These are phyloP conservation scores for Pampusana beccarii DNA, from an alignment of 2,113 vertebrate species.

Conservation along the genomic window DNA sequence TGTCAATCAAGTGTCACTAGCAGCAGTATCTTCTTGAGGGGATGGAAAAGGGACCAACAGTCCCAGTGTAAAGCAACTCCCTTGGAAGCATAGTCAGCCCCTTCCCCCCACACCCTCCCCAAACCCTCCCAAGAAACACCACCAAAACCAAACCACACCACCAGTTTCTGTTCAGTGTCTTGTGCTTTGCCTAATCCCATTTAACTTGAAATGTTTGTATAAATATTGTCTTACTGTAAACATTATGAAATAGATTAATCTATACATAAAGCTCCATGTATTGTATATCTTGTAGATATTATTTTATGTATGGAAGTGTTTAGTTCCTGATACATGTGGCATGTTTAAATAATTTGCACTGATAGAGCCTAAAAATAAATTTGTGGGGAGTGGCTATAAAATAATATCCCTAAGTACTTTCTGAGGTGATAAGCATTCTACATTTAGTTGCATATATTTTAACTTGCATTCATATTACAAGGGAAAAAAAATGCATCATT, in stretches of 20 bases:
- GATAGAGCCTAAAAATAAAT: conserved; percentile 22
- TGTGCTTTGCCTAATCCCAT: neutral
- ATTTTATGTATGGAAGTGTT: conserved; percentile 7
- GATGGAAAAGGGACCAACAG: neutral
- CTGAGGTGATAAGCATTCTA: neutral
- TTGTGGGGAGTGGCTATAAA: conserved; percentile 16
- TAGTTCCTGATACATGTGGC: conserved; percentile 11
- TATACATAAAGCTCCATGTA: neutral
- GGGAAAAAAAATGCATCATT: neutral
- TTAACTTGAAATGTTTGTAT: conserved; percentile 42
- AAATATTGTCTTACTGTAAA: conserved; percentile 17
- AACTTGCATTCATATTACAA: conserved; percentile 5
- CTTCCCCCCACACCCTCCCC: accelerated
- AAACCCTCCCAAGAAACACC: too few relatives aligned
- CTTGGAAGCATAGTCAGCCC: neutral
- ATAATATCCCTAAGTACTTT: conserved; percentile 39
- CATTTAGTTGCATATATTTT: neutral
- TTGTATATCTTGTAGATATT: conserved; percentile 13
- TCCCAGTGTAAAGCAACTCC: neutral
- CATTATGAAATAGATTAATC: neutral
- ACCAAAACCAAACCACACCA: too few relatives aligned
- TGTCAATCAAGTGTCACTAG: neutral
- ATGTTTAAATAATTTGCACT: conserved; percentile 50
- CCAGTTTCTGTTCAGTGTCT: neutral
- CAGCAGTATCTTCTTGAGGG: neutral